phyloP scores from a whole-genome alignment of 2,113 vertebrate genomes.

The Oncorhynchus mykiss region DNA sequence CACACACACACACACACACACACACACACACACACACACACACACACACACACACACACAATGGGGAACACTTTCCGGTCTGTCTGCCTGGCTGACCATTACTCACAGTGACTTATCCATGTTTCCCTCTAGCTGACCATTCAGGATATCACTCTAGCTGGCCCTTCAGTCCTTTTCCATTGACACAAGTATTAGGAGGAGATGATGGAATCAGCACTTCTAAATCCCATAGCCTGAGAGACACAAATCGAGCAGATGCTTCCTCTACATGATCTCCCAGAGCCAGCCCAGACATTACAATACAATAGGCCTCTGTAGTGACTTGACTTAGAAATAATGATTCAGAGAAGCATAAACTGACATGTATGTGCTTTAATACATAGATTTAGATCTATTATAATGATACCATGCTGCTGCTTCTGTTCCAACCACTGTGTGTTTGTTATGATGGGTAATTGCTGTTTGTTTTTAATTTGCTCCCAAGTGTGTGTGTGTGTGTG shows the following conservation, averaged over 20 bases:
- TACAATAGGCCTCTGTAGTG: too few relatives aligned
- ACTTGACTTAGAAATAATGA: constrained; percentile 13
- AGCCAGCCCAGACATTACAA: background rate
- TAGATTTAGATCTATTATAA: too few relatives aligned
- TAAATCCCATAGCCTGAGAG: constrained; percentile 4
- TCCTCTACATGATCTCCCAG: constrained; percentile 5
- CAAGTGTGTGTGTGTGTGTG: too few relatives aligned
- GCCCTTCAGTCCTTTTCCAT: background rate
- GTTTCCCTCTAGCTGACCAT: background rate
- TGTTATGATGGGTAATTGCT: too few relatives aligned
- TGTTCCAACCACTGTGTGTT: too few relatives aligned
- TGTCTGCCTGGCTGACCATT: background rate
- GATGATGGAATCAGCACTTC: background rate
- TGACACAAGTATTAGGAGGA: constrained; percentile 11
- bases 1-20: background rate
- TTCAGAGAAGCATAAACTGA: constrained; percentile 12
- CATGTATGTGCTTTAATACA: constrained; percentile 1
- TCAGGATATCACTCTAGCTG: background rate
- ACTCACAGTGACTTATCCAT: background rate
- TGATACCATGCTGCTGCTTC: too few relatives aligned
- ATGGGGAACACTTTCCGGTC: too few relatives aligned
- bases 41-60: too few relatives aligned
- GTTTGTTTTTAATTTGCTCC: too few relatives aligned
- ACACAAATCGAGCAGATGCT: constrained; percentile 4
- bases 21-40: background rate